Percentiles rank a stretch among this genome's conserved stretches.
Conservation (phyloP, 2,797 vertebrate species). For the Sebastes iracundus region DNA sequence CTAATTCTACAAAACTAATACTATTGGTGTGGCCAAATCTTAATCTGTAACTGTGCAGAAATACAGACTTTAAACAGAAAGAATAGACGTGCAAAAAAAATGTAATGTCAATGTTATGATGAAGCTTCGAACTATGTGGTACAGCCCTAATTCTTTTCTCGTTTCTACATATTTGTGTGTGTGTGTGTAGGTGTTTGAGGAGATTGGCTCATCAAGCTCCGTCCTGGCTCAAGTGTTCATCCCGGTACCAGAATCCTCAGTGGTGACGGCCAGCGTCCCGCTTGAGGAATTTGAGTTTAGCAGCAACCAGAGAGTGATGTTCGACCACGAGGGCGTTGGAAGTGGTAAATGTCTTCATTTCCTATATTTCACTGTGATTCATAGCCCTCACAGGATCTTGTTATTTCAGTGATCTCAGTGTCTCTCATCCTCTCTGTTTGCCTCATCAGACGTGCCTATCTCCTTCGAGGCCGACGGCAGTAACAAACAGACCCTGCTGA, state of each 20-base stretch:
- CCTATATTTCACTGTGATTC: background rate
- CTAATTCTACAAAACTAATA: too few relatives aligned
- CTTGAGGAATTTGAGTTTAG: conserved; percentile 94
- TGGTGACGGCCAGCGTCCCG: conserved; percentile 84
- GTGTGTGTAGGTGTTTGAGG: conserved; percentile 88
- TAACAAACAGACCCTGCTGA: conserved; percentile 89
- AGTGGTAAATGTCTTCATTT: conserved; percentile 83
- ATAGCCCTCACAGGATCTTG: background rate
- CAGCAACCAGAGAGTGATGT: conserved; percentile 89
- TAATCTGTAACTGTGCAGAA: background rate
- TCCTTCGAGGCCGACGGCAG: conserved; percentile 93
- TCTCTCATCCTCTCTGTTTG: too few relatives aligned
- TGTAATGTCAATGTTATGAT: background rate
- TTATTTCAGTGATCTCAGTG: background rate
- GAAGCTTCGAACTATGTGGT: background rate
- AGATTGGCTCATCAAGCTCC: conserved; percentile 78
- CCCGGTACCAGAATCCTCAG: conserved; percentile 89
- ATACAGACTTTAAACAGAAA: background rate
- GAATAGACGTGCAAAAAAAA: too few relatives aligned
- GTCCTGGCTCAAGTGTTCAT: conserved; percentile 90
- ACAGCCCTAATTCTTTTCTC: too few relatives aligned
- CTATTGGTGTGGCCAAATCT: fast-evolving
- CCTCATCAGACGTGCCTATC: conserved; percentile 88
- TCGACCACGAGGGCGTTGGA: conserved; percentile 95
- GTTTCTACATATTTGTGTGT: background rate